Conservation (phyloP, 1,140 invertebrate genomes). For the Brachionus rotundiformis region DNA sequence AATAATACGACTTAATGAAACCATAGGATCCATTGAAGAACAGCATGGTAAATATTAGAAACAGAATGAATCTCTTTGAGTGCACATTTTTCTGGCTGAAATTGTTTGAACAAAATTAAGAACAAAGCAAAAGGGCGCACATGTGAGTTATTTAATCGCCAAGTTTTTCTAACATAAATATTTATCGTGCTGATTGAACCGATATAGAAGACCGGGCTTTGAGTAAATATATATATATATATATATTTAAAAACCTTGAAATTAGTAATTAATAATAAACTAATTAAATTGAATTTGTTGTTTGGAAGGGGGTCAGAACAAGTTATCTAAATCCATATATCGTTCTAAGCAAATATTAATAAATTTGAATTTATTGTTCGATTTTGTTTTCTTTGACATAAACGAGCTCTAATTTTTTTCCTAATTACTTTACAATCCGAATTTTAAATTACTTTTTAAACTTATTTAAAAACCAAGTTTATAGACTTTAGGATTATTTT, state of each 20-base stretch:
- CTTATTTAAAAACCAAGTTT: neutral
- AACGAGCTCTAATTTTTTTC: neutral
- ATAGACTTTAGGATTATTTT: constrained; percentile 11
- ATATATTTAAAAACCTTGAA: constrained; percentile 44
- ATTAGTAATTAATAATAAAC: constrained; percentile 35
- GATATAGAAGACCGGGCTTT: neutral
- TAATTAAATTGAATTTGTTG: constrained; percentile 31
- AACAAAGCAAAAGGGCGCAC: constrained; percentile 34
- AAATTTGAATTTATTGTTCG: constrained; percentile 3
- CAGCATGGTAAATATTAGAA: constrained; percentile 36
- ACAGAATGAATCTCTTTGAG: constrained; percentile 31
- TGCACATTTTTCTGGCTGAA: constrained; percentile 2
- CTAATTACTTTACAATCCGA: constrained; percentile 14
- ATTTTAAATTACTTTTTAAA: neutral
- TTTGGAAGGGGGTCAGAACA: neutral
- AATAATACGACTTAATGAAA: constrained; percentile 12
- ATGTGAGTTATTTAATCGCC: constrained; percentile 36
- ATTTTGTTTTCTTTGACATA: constrained; percentile 4
- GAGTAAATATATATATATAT: neutral
- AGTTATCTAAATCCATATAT: constrained; percentile 22
- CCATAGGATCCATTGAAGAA: constrained; percentile 6
- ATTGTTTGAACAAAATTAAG: neutral
- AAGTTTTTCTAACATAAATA: constrained; percentile 18
- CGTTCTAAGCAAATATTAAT: neutral
- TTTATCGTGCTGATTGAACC: constrained; percentile 29